phyloP scores from a whole-genome alignment of 2,113 vertebrate genomes.

The Stegastes partitus region DNA sequence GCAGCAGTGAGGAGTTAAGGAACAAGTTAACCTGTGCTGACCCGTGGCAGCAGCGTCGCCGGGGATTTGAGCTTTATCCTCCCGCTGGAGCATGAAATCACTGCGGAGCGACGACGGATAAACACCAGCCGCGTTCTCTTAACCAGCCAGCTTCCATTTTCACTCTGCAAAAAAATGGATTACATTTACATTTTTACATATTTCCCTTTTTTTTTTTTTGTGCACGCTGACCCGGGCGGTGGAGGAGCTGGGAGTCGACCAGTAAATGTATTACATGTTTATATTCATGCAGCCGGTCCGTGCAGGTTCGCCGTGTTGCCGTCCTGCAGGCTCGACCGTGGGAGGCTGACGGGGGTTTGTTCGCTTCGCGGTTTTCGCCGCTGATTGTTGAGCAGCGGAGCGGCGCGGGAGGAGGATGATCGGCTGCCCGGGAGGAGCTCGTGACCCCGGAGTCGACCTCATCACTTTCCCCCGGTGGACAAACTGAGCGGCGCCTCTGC shows the following conservation, averaged over 20 bases:
- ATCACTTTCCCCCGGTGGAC: conserved; percentile 59
- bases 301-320: neutral
- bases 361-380: conserved; percentile 6
- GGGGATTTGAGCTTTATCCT: conserved; percentile 19
- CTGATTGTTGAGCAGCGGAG: conserved; percentile 45
- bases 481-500: too few species aligned
- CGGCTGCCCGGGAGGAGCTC: conserved; percentile 47
- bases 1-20: neutral
- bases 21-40: conserved; percentile 28
- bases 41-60: neutral
- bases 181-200: neutral
- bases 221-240: neutral
- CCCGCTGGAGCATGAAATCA: conserved; percentile 21
- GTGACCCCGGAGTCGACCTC: conserved; percentile 67
- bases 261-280: conserved; percentile 40
- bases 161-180: neutral
- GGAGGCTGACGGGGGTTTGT: neutral
- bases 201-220: too few species aligned
- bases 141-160: neutral
- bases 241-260: neutral
- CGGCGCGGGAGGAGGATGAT: conserved; percentile 40
- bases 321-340: conserved; percentile 9
- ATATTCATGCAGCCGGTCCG: conserved; percentile 28
- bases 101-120: conserved; percentile 7
- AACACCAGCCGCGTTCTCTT: neutral